Conservation (phyloP, 2,888 invertebrate species). For the Unio delphinus region DNA sequence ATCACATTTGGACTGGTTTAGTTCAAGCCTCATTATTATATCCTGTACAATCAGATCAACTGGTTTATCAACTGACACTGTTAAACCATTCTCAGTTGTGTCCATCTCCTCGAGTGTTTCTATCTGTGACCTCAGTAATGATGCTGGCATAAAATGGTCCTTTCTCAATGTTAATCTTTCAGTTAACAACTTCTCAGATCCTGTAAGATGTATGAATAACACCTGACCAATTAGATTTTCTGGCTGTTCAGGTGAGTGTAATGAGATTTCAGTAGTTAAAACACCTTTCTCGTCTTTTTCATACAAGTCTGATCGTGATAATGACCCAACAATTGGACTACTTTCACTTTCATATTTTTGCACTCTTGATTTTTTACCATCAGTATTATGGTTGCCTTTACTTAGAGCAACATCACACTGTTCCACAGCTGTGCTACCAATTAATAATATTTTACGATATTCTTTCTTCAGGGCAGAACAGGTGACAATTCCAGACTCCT, state of each 20-base stretch:
- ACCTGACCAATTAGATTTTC: not conserved
- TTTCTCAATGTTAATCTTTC: conserved; percentile 43
- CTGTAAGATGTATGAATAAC: conserved; percentile 53
- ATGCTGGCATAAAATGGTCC: conserved; percentile 61
- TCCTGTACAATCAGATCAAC: conserved; percentile 33
- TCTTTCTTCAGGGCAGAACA: conserved; percentile 68
- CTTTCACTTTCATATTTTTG: too few relatives aligned
- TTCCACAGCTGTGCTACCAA: conserved; percentile 4
- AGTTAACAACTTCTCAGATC: conserved; percentile 36
- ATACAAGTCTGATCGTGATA: too few relatives aligned
- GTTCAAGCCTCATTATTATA: conserved; percentile 19
- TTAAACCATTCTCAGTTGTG: conserved; percentile 37
- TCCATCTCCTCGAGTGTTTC: conserved; percentile 51
- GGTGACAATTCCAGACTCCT: conserved; percentile 49
- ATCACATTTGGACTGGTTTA: not conserved
- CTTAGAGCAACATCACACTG: too few relatives aligned
- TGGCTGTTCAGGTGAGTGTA: not conserved
- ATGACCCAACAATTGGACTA: too few relatives aligned
- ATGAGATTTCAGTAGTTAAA: too few relatives aligned
- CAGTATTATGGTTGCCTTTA: too few relatives aligned
- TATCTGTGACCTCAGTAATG: conserved; percentile 58
- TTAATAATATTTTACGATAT: conserved; percentile 59
- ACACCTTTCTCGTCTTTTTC: too few relatives aligned
- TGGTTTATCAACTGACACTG: conserved; percentile 34
- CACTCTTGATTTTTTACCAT: too few relatives aligned